Base-by-base conservation (phyloP, 2,113 vertebrate species). In the Lophotis ruficrista region DNA sequence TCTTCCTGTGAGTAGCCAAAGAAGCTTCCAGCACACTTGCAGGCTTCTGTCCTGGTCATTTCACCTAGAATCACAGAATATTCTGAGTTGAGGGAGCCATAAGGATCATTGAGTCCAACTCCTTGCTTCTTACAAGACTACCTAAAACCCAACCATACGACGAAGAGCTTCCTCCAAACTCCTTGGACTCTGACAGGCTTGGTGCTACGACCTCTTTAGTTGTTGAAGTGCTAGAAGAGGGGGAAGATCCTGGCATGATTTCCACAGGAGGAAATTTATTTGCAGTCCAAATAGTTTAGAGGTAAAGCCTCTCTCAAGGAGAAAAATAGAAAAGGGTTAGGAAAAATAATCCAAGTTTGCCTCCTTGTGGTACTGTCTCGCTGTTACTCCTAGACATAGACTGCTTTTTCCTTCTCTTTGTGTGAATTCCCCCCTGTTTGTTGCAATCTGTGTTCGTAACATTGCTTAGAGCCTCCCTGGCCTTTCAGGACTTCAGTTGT, bases 151-250 rank as follows among this genome's bases (percentile, higher is more conserved):
- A 68, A 56, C 25, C 14, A 13, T 9, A 25, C 2, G 2, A 22
- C 21, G 14, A 30, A 31, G 7, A 62, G 35, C 12, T 1, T 53
- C 2, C 0, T 19, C 60, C 45, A 58, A 17, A 4, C 3, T 12
- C 38, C 61, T 41, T 37, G 41, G 48, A 38, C 22, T 43, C 48
- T 18, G 25, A 14, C 7, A 35, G 25, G 14, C 35, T 81, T 48
- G 31, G 22, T 56, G 61, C 25, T 3, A 0, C 37, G 24, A 35
- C 12, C 27, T 31, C 17, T 28, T 61, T n/a, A 38, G n/a, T 31
- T 51, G 56, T 2, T 22, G 41, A 61, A 61, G 41, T 12, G 54
- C 17, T 56, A 25, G 27, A 62, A 70, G 33, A 53, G 30, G 10
- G 47, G 41, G 48, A 41, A 51, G 43, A 27, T 28, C 24, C 53